Base-by-base conservation (phyloP, 1,140 invertebrate species). In the Tachypleus tridentatus region DNA sequence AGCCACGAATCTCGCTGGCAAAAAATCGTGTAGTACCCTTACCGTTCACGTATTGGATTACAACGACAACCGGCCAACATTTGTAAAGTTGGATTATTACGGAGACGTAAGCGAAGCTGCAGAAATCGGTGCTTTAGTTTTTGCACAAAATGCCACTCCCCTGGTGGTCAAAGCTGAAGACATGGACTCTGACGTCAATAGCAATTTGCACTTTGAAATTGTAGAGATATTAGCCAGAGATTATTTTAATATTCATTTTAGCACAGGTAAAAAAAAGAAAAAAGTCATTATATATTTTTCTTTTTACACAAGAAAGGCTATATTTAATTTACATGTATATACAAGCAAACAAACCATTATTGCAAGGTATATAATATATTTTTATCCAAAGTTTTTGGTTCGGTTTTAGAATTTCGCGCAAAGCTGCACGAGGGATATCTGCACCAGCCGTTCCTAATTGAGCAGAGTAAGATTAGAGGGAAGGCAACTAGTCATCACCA, bases 231-330 rank as follows among this genome's bases (percentile, higher is more conserved):
- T 77, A 81, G 68, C 87, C 82, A 5, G 82, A 81, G 67, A 82
- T 63, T 87, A 85, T 73, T 96, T 97, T 74, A 84, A 85, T 70
- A 87, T 97, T 66, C 91, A 96, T 76, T 84, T 88, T 3, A 90
- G 84, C 67, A 96, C 93, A 7, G 89, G 78, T 76, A 69, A 66
- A 61, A 29, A 29, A 29, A 2, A 29, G 2, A 2, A 29, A 29
- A 29, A 29, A 29, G 29, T 29, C 29, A 29, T 29, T 29, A 2
- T 29, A 29, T 29, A 29, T 29, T 29, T 29, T 29, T 29, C 29
- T 29, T 29, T 29, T 29, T 29, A 29, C 29, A 29, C 29, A 29
- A 29, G 29, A 29, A 29, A 29, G 29, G 29, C 29, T 29, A 29
- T 29, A 29, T 29, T 29, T 29, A 29, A 29, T 29, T 29, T 29